Percentiles rank a stretch among this genome's conserved stretches.
Evolutionary conservation across 2,888 invertebrate species (phyloP).

Genomic region (Teleiodes luculella): DNA sequence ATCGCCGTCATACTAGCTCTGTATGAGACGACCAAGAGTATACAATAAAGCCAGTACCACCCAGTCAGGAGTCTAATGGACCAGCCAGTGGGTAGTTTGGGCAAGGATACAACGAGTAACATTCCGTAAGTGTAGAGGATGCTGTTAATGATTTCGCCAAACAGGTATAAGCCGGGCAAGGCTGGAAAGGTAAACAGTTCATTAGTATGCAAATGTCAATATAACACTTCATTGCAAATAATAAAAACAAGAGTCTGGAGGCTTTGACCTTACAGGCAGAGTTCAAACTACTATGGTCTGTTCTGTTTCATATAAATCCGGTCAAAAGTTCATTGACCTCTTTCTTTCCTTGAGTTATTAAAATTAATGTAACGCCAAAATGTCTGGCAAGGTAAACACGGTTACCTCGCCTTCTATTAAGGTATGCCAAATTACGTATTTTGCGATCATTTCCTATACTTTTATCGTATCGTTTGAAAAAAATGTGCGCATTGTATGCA

Average conservation of each 20-base stretch:
- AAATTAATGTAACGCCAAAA: too few species aligned
- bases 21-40: conserved; percentile 88
- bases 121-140: conserved; percentile 89
- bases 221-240: not conserved
- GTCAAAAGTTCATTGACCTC: too few species aligned
- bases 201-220: conserved; percentile 13
- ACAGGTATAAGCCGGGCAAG: conserved; percentile 81
- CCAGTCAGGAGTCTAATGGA: conserved; percentile 88
- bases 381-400: too few species aligned
- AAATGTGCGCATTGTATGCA: too few species aligned
- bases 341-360: too few species aligned
- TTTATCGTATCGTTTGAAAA: too few species aligned
- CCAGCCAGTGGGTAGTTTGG: conserved; percentile 88
- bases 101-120: conserved; percentile 87
- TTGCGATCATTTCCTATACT: too few species aligned
- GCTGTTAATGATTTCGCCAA: conserved; percentile 85
- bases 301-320: too few species aligned
- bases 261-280: not conserved
- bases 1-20: conserved; percentile 92
- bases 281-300: too few species aligned
- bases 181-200: conserved; percentile 49
- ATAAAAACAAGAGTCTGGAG: not conserved
- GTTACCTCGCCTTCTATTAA: too few species aligned
- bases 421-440: too few species aligned
- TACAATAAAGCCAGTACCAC: conserved; percentile 92